Evolutionary conservation across 2,888 invertebrate species (phyloP).

Genomic region (Tortrix viridana): DNA sequence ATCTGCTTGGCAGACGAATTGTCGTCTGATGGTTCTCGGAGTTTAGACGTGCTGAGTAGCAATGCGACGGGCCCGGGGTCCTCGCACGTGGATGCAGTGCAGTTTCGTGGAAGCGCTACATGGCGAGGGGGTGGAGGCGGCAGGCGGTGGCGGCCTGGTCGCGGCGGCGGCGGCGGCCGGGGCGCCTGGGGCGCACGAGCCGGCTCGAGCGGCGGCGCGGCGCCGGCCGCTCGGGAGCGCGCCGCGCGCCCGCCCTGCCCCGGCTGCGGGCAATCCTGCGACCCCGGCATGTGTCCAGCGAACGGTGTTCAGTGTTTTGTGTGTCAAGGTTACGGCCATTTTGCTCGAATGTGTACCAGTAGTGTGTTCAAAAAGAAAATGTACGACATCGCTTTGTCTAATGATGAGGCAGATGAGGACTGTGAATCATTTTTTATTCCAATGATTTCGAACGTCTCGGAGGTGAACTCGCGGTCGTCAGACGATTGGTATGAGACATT

Average conservation of each 20-base stretch:
- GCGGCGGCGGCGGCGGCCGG: background rate
- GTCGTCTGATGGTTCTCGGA: background rate
- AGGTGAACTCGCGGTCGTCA: background rate
- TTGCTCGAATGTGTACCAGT: background rate
- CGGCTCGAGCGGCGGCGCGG: background rate
- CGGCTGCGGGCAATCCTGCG: background rate
- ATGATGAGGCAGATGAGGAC: background rate
- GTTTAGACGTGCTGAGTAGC: background rate
- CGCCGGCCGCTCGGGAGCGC: background rate
- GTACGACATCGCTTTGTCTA: background rate
- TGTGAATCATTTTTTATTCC: conserved; percentile 1
- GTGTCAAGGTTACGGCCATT: conserved; percentile 2
- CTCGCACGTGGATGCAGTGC: background rate
- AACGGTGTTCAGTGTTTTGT: background rate
- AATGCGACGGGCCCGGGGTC: background rate
- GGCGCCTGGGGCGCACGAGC: conserved; percentile 5
- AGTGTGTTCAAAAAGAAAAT: background rate
- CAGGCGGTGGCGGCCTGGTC: background rate
- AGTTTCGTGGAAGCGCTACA: background rate
- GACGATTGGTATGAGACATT: conserved; percentile 1
- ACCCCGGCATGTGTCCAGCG: background rate
- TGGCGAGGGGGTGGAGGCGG: background rate
- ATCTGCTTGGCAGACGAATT: background rate
- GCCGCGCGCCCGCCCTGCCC: background rate
- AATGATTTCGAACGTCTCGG: background rate